These are phyloP conservation scores for Mormyrus iriodes DNA, from an alignment of 2,113 vertebrate genomes.

Conservation along the genomic window DNA sequence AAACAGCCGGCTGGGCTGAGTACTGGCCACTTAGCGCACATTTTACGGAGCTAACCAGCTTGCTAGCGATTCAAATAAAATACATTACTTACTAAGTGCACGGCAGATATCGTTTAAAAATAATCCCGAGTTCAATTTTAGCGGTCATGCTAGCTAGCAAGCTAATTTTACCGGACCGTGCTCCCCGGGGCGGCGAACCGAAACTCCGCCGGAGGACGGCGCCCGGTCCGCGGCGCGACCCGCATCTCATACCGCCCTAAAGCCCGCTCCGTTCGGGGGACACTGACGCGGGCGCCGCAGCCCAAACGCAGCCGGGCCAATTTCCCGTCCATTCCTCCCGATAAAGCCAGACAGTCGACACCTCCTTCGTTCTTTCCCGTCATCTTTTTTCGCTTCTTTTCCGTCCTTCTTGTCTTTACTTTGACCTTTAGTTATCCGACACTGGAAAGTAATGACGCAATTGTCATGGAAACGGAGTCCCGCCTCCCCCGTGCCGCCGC, in stretches of 20 bases:
- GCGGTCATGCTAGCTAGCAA: neutral
- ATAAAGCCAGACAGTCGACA: neutral
- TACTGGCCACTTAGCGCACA: neutral
- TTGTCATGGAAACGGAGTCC: constrained; percentile 64
- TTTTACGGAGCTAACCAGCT: neutral
- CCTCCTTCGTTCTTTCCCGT: constrained; percentile 40
- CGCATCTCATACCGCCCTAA: constrained; percentile 16
- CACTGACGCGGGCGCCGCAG: neutral
- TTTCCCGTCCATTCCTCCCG: neutral
- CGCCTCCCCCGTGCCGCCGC: constrained; percentile 37
- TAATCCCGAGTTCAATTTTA: neutral
- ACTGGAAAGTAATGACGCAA: constrained; percentile 66
- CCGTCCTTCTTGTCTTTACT: constrained; percentile 64
- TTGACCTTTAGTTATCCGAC: constrained; percentile 72
- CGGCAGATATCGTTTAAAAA: neutral
- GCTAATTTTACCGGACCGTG: neutral
- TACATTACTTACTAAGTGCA: constrained; percentile 12
- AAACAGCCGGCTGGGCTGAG: neutral
- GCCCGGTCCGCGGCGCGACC: constrained; percentile 31
- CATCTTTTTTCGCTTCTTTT: constrained; percentile 35
- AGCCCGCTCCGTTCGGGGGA: neutral
- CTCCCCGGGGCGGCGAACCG: neutral
- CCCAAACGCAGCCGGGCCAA: neutral
- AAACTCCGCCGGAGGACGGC: constrained; percentile 19
- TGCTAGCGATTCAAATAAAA: neutral